Conservation (phyloP, 2,888 invertebrate genomes). For the Ctenicera cuprea region DNA sequence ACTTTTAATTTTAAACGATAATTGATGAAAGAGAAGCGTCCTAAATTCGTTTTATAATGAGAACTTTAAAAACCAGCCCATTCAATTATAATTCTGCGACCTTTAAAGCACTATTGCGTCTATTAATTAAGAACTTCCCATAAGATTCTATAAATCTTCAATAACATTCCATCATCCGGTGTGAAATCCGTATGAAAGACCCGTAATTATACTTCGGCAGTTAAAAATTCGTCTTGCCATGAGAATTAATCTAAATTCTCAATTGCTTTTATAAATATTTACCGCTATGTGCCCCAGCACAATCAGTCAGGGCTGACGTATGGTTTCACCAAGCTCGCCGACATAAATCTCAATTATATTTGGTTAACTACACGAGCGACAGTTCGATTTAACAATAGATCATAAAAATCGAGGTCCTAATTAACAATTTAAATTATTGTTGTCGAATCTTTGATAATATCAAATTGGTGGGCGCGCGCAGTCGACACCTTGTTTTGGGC, state of each 20-base stretch:
- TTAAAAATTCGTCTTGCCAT: constrained; percentile 23
- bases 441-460: constrained; percentile 1
- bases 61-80: too few species aligned
- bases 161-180: constrained; percentile 7
- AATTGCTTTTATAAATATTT: constrained; percentile 12
- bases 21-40: too few species aligned
- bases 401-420: constrained; percentile 14
- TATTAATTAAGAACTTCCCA: constrained; percentile 8
- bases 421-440: constrained; percentile 22
- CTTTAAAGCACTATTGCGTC: background rate
- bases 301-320: constrained; percentile 8
- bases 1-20: too few species aligned
- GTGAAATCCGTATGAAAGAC: constrained; percentile 17
- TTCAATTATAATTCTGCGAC: too few species aligned
- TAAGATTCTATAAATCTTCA: constrained; percentile 21
- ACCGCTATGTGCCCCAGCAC: constrained; percentile 11
- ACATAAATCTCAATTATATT: constrained; percentile 20
- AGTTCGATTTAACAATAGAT: constrained; percentile 12
- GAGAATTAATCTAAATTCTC: constrained; percentile 28
- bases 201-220: background rate
- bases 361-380: constrained; percentile 11
- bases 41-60: too few species aligned
- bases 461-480: background rate
- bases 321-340: background rate
- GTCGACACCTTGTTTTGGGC: background rate